Conservation (phyloP, 2,888 invertebrate genomes). For the Sminthurinus aureus region DNA sequence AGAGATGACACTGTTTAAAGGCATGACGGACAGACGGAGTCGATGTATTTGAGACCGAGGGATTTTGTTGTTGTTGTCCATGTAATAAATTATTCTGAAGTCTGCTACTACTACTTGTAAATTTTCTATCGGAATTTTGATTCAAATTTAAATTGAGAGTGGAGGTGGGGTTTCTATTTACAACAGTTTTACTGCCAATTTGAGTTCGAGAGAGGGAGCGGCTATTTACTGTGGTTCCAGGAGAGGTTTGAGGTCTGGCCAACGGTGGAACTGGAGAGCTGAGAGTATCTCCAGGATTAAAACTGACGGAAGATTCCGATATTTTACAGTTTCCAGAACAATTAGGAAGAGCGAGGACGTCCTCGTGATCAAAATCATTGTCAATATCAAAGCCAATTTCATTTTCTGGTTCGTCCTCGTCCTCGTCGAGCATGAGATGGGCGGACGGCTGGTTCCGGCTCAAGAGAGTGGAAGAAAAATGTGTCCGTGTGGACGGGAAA, state of each 20-base stretch:
- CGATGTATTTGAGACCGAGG: neutral
- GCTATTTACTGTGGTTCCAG: too few relatives aligned
- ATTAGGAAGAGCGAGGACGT: too few relatives aligned
- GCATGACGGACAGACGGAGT: neutral
- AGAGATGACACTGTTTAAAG: constrained; percentile 46
- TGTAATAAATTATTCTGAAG: neutral
- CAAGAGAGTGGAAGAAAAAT: neutral
- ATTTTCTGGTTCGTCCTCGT: neutral
- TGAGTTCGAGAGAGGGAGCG: neutral
- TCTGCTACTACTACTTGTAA: neutral
- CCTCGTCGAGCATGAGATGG: neutral
- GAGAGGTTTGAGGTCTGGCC: neutral
- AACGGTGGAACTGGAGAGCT: constrained; percentile 31
- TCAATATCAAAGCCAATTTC: too few relatives aligned
- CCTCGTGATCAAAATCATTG: too few relatives aligned
- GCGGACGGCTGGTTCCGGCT: neutral
- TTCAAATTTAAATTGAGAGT: neutral
- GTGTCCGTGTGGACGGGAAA: neutral
- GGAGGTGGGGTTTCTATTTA: neutral
- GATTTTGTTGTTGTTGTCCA: too few relatives aligned
- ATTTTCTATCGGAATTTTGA: neutral
- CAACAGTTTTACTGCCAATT: neutral
- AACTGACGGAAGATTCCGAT: neutral
- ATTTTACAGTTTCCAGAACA: neutral
- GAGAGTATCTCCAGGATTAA: constrained; percentile 35